phyloP scores from a whole-genome alignment of 2,888 invertebrate genomes.

The Spodoptera littoralis region DNA sequence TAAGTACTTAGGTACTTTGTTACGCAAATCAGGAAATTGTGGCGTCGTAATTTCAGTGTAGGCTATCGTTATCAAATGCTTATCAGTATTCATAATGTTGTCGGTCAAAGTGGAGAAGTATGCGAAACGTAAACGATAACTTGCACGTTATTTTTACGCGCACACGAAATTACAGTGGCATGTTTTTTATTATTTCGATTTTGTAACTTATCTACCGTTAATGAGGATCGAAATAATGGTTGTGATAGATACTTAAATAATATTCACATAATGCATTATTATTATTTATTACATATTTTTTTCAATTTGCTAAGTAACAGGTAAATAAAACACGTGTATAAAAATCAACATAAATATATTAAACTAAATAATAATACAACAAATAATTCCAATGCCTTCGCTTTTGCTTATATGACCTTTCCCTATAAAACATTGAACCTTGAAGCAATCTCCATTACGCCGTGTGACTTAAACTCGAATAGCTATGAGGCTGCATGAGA shows the following conservation, averaged over 20 bases:
- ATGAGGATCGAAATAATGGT: too few species aligned
- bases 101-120: constrained; percentile 1
- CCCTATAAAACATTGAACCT: constrained; percentile 24
- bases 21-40: too few species aligned
- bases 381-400: constrained; percentile 11
- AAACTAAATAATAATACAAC: constrained; percentile 33
- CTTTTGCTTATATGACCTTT: constrained; percentile 16
- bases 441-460: constrained; percentile 19
- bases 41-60: background rate
- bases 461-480: constrained; percentile 6
- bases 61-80: constrained; percentile 5
- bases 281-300: too few species aligned
- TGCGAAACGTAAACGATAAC: background rate
- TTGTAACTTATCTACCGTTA: too few species aligned
- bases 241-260: background rate
- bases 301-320: too few species aligned
- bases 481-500: constrained; percentile 80
- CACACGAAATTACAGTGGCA: too few species aligned
- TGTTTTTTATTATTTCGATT: too few species aligned
- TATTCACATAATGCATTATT: too few species aligned
- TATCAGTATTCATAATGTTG: constrained; percentile 7
- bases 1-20: too few species aligned
- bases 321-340: constrained; percentile 3
- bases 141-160: too few species aligned
- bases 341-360: constrained; percentile 36